Base-by-base conservation (phyloP, 2,888 invertebrate genomes). In the Leptarthrus brevirostris region DNA sequence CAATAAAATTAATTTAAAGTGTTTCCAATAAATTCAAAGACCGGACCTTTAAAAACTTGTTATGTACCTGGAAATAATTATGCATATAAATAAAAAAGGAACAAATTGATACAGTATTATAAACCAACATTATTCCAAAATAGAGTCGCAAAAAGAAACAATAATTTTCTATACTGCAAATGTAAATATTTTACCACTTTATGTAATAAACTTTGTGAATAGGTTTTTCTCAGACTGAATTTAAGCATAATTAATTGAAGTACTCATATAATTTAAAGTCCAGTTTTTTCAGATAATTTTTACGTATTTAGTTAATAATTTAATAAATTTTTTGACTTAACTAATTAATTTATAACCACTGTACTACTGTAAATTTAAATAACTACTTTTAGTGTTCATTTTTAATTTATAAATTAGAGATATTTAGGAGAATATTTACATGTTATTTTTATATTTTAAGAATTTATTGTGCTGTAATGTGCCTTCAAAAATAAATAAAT, bases 271-370 rank as follows among this genome's bases (percentile, higher is more conserved):
- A 47, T 66, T 66, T 66, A 66, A 66, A 44, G n/a, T 47, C 30
- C 12, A 44, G 16, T 47, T 14, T 47, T 47, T 14, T 47, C 5
- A 12, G 47, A 24, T 47, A 66, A 6, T 66, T 66, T 47, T 16
- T 34, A n/a, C 12, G 26, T 5, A n/a, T 66, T 12, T 66, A 49
- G 24, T 47, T 12, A n/a, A 8, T 64, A n/a, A n/a, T n/a, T n/a
- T n/a, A n/a, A n/a, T 24, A 47, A 47, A 26, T 66, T 26, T 24
- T 26, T 16, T 22, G 16, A 24, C 44, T 54, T 71, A n/a, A n/a
- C n/a, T n/a, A 71, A 56, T 74, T 74, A 74, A 72, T 71, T 74
- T 74, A 74, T 74, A 72, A 74, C 61, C 54, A 66, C 4, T 74
- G 74, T 74, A 74, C 49, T 64, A 72, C 72, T 71, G 36, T 72